Evolutionary conservation across 2,888 invertebrate genomes (phyloP), one percentile per base, ranked within the genome.

Genomic region (Malthinus seriepunctatus): DNA sequence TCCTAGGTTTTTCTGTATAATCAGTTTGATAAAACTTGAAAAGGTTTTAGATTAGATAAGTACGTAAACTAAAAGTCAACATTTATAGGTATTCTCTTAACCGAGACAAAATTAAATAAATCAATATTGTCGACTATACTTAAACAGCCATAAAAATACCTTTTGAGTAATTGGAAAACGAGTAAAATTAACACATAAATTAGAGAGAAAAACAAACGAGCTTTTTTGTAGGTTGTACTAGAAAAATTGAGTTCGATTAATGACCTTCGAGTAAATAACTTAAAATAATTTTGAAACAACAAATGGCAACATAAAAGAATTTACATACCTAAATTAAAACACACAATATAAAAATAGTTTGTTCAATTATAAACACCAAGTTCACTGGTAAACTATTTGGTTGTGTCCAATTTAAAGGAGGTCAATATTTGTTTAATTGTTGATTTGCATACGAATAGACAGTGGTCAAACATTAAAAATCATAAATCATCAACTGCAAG

Each of bases 371-470:
- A 10, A n/a, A 42, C 39, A 15, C 39, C 15, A 42, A 42, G 23
- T 23, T 42, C 15, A 15, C 39, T 42, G 14, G 14, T 23, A 42
- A 42, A 42, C 39, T 15, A 42, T 42, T 42, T 42, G 14, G 39
- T 15, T 42, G 39, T 39, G 39, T 42, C 52, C 46, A 52, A 52
- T 46, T 46, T 52, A 52, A 52, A 52, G 46, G 52, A 46, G 52
- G 52, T 52, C 52, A 52, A 35, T 52, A 14, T 42, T 42, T 42
- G 23, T 42, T 42, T 42, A 42, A 42, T 42, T 42, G 39, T 23
- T 23, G 39, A 42, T 42, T 42, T 42, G 23, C 39, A 42, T 42
- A 42, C 39, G 39, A 42, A 42, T 42, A 9, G 15, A 14, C 14
- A 42, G 39, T 15, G 5, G 39, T 15, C 39, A 42, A 42, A 15